Base-by-base conservation (phyloP, 2,797 vertebrate genomes). In the Petrocephalus sullivani region DNA sequence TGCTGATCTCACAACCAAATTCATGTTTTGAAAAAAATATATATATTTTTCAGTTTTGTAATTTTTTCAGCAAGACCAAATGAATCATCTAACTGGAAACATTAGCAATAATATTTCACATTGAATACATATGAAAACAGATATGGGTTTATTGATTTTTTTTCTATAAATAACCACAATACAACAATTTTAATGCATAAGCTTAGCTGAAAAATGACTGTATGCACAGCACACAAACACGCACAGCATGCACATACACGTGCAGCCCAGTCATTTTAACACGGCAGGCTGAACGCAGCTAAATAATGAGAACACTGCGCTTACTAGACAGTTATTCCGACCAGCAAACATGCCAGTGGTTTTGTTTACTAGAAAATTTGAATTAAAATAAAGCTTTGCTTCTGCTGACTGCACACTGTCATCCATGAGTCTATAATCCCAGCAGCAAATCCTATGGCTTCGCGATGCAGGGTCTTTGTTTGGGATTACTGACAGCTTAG, bases 401-500 rank as follows among this genome's bases (percentile, higher is more conserved):
- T 97, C 96, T 96, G 95, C 96, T 97, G 96, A 96, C 97, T 97
- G 97, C 97, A 97, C 96, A 96, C 96, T 96, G 96, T 97, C 97
- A 97, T 97, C 96, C 96, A 94, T 95, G 95, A 96, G 96, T 96
- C 96, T 96, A 94, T 97, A 97, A 97, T 97, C 97, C 97, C 95
- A 94, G 94, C 95, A 95, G 95, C 96, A 97, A 97, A 97, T 97
- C 96, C 97, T 96, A 96, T 95, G 96, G 96, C 96, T 97, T 96
- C 95, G 95, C 96, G 97, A 97, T 97, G 96, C 97, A 96, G 95
- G 96, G 97, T 96, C 97, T 99, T 99, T 99, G 98, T 99, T 98
- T 99, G 97, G 98, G 98, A 98, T 99, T 98, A 99, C 97, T 96
- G 97, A 94, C 97, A 98, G 98, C 95, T 99, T 99, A 99, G 96